Evolutionary conservation across 1,140 invertebrate genomes (phyloP), one percentile per base, ranked within the genome.

Genomic region (Oedothorax gibbosus): DNA sequence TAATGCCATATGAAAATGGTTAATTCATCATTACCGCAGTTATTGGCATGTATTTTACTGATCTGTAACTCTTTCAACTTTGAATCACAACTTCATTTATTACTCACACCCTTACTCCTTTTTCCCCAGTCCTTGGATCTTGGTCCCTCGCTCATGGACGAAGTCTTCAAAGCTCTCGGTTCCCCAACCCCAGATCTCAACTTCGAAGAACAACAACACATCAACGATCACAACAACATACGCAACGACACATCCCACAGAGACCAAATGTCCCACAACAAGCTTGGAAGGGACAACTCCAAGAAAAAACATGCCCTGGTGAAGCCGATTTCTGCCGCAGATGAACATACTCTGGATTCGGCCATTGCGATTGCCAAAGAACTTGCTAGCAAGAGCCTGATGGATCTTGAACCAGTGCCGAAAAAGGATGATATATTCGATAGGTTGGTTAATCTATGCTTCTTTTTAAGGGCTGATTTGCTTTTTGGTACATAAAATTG

Each of bases 311-410:
- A 95, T 89, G 92, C 93, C 21, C 76, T 85, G 10, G 95, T 99
- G 71, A 98, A 98, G 90, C 96, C 95, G 14, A 98, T 99, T 90
- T 98, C 97, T 21, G 95, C 96, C 0, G 95, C 97, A 83, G 97
- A 99, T 90, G 93, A 97, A 89, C 95, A 94, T 89, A 96, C 95
- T n/a, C 91, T 99, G 51, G 96, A 99, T 87, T 95, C 95, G 65
- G 97, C 97, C 7, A 98, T 98, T 86, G 96, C 95, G 53, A 93
- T 98, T 90, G 97, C 97, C 35, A 97, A 97, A 91, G 96, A 98
- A 90, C 92, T 98, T 79, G 97, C 95, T 53, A 94, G 93, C 71
- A 94, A 93, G 88, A 96, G 95, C 6, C 96, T 98, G 95, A 94
- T 93, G 88, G 95, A 96, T 88, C 90, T 95, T 85, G 94, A 94